Base-by-base conservation (phyloP, 2,888 invertebrate genomes). In the Aelia acuminata region DNA sequence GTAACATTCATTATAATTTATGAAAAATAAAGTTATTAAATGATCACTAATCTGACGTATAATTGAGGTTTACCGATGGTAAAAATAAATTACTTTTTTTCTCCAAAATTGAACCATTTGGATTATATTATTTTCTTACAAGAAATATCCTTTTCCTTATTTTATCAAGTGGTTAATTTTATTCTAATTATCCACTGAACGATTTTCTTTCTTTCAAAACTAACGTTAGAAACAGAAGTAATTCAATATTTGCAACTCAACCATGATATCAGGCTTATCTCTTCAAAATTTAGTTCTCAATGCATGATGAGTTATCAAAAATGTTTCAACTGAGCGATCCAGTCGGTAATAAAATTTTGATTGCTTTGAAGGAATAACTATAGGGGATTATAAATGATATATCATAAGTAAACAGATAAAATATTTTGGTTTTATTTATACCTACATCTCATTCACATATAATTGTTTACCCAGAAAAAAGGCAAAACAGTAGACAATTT, bases 391-490 rank as follows among this genome's bases (percentile, higher is more conserved):
- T 5, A 70, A 70, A 70, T 18, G 63, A 35, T 35, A 70, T 18
- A 70, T 31, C 18, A 70, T 0, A 70, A 35, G 87, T 75, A 89
- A 89, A 90, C 88, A 89, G 88, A 88, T 90, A 90, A 90, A 90
- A 90, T 90, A 90, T 89, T 90, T 90, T 90, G 90, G 90, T 90
- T 90, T 90, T 90, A 90, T 89, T 90, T 90, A 90, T 90, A 90
- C 89, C 90, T 92, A 90, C 90, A 90, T 89, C 89, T 90, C 89
- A 90, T 90, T 90, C 90, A 90, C 89, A 89, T 88, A 85, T 87
- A 89, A 89, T 89, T 86, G 70, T 70, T 88, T 26, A 70, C 88
- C 63, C 70, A 75, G 86, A 84, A 86, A 47, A 88, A 88, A 57
- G 88, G 87, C 75, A 86, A 86, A 88, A 80, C 50, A 49, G 43